Percentiles rank a stretch among this genome's conserved stretches.
phyloP scores from a whole-genome alignment of 1,140 invertebrate genomes.

The Mercenaria mercenaria region DNA sequence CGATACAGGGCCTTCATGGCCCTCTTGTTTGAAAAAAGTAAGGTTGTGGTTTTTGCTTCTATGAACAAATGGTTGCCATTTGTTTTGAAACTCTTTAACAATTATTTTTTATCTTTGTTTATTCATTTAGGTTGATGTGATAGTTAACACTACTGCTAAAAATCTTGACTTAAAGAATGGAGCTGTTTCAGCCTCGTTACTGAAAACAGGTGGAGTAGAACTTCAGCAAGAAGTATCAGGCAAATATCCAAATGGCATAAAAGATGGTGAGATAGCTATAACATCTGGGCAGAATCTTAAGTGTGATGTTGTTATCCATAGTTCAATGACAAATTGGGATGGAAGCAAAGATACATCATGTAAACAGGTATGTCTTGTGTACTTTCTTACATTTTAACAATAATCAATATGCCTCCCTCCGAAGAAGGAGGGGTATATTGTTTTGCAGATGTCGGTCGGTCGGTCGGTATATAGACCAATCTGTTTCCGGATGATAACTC shows the following conservation, averaged over 20 bases:
- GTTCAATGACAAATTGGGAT: conserved; percentile 58
- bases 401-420: too few relatives aligned
- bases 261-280: conserved; percentile 67
- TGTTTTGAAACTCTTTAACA: too few relatives aligned
- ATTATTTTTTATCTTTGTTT: too few relatives aligned
- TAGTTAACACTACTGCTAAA: conserved; percentile 20
- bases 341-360: background rate
- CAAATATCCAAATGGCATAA: conserved; percentile 71
- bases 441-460: too few relatives aligned
- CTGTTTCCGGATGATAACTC: too few relatives aligned
- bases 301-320: conserved; percentile 70
- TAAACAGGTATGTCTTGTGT: background rate
- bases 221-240: conserved; percentile 67
- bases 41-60: too few relatives aligned
- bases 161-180: conserved; percentile 38
- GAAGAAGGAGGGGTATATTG: too few relatives aligned
- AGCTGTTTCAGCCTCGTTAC: background rate
- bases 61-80: too few relatives aligned
- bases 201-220: conserved; percentile 43
- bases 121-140: conserved; percentile 1
- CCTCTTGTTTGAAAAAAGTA: too few relatives aligned
- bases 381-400: too few relatives aligned
- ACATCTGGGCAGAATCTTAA: conserved; percentile 70
- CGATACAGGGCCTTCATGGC: too few relatives aligned
- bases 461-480: too few relatives aligned